Base-by-base conservation (phyloP, 2,888 invertebrate species). In the Synergus laeviventris region DNA sequence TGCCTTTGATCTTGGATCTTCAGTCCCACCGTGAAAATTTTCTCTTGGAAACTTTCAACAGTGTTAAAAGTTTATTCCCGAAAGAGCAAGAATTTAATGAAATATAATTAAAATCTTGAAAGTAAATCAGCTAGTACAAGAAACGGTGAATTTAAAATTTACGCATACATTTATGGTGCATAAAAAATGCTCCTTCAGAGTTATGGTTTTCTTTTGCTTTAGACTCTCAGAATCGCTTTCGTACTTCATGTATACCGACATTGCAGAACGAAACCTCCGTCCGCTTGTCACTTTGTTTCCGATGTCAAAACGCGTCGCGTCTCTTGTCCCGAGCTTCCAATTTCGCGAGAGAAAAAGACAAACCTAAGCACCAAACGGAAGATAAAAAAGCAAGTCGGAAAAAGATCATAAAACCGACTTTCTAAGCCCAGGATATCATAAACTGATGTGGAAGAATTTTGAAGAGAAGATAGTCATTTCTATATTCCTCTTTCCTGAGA, bases 1-100 rank as follows among this genome's bases (percentile, higher is more conserved):
- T 45, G 1, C 31, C 70, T 70, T 70, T 70, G 70, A 70, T 70
- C 49, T 70, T 31, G 31, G 24, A 49, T 70, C 49, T 66, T 66
- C 42, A 70, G 31, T 31, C 11, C n/a, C 45, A 21, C 1, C 24
- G 21, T 9, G 59, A 31, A 31, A 31, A 31, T 5, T 31, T 31
- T 31, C 5, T 31, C 31, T 31, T 31, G 31, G 31, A 7, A 31
- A 31, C 5, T 31, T 5, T 3, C 31, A 31, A 31, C 31, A 31
- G 31, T 31, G 7, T 31, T 31, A 5, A 1, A 31, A 31, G 31
- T 31, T 31, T 31, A 31, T 31, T 31, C 31, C 5, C 31, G 31
- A 5, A 31, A 31, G 31, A 31, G 31, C 7, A 5, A 31, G 31
- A 31, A 31, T 31, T 31, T 31, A 18, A 49, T 49, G n/a, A 45